Evolutionary conservation across 2,797 vertebrate genomes (phyloP).

Genomic region (Hyperoplus lanceolatus): DNA sequence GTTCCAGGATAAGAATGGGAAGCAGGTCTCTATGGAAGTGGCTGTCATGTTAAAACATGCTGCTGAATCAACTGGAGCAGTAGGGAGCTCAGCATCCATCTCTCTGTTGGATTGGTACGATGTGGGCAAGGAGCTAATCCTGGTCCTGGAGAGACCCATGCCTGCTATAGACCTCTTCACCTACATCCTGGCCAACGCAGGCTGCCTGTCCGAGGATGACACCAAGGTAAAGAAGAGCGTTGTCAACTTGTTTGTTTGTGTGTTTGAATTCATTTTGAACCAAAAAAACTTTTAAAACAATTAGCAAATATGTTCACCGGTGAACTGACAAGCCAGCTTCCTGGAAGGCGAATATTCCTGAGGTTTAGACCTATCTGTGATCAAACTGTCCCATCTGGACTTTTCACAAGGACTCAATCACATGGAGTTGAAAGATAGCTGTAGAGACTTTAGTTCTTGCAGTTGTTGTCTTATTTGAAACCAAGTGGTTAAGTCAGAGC

Average conservation of each 20-base stretch:
- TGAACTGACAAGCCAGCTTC: too few species aligned
- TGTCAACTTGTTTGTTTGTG: neutral
- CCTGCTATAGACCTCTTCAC: neutral
- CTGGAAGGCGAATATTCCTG: too few species aligned
- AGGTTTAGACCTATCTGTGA: too few species aligned
- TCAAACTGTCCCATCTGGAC: too few species aligned
- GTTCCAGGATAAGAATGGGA: neutral
- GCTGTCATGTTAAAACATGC: neutral
- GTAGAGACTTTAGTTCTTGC: neutral
- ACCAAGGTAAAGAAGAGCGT: slow-evolving; percentile 8
- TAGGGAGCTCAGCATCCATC: neutral
- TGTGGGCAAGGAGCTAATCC: slow-evolving; percentile 6
- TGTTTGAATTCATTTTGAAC: neutral
- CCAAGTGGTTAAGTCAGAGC: neutral
- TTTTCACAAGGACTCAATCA: too few species aligned
- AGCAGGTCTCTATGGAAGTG: neutral
- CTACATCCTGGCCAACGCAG: neutral
- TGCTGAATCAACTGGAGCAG: neutral
- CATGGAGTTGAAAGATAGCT: neutral
- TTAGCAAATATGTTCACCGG: too few species aligned
- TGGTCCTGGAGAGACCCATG: slow-evolving; percentile 43
- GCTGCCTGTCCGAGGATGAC: neutral
- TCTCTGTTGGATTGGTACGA: slow-evolving; percentile 48
- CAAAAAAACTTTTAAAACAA: too few species aligned
- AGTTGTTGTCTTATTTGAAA: neutral